These are phyloP conservation scores for Trichogramma dendrolimi DNA, from an alignment of 2,888 invertebrate genomes.

Conservation along the genomic window DNA sequence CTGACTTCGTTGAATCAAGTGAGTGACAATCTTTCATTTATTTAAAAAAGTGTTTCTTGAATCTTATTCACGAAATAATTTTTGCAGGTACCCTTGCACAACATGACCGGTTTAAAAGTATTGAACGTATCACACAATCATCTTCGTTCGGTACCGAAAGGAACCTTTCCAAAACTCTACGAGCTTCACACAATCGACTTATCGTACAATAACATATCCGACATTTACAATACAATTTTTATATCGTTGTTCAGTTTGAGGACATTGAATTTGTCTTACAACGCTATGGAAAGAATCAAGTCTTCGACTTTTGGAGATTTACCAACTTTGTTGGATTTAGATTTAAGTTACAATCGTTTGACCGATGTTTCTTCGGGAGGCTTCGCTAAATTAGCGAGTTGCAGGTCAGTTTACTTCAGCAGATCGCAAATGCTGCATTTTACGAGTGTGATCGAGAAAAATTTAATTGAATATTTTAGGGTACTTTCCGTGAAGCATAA, in stretches of 20 bases:
- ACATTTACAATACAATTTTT: conserved; percentile 77
- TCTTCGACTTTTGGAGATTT: conserved; percentile 78
- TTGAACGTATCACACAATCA: conserved; percentile 77
- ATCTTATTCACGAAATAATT: background rate
- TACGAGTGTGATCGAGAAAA: background rate
- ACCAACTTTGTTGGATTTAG: conserved; percentile 73
- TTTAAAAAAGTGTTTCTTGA: background rate
- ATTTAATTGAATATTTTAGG: conserved; percentile 31
- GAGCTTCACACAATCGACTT: conserved; percentile 85
- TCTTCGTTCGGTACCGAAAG: conserved; percentile 68
- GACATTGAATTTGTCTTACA: conserved; percentile 71
- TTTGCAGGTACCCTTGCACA: conserved; percentile 73
- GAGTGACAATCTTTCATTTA: background rate
- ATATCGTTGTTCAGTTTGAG: conserved; percentile 81
- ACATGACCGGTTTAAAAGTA: conserved; percentile 79
- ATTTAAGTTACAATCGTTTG: conserved; percentile 62
- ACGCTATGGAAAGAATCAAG: conserved; percentile 68
- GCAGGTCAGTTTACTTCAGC: conserved; percentile 51
- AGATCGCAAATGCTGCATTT: background rate
- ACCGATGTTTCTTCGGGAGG: conserved; percentile 61
- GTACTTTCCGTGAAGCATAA: conserved; percentile 66
- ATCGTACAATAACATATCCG: conserved; percentile 72
- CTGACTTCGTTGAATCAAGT: conserved; percentile 74
- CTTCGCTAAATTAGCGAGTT: conserved; percentile 71
- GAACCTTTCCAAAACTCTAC: conserved; percentile 83